Evolutionary conservation across 2,113 vertebrate species (phyloP).

Genomic region (Cinclus mexicanus): DNA sequence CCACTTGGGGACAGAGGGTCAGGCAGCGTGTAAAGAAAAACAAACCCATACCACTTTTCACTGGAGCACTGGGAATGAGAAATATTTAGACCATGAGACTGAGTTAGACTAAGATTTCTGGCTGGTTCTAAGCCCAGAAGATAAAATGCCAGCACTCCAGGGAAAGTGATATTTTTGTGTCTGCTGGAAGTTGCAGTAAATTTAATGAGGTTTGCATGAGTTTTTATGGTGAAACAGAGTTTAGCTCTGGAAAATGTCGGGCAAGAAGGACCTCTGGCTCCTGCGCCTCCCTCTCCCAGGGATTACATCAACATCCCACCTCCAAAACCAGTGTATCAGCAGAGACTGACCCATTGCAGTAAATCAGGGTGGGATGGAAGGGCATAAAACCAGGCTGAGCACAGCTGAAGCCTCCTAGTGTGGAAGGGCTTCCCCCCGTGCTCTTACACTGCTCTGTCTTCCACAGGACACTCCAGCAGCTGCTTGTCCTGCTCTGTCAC

Average conservation of each 20-base stretch:
- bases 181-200: not conserved
- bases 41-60: not conserved
- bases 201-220: not conserved
- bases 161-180: not conserved
- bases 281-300: not conserved
- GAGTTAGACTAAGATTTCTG: not conserved
- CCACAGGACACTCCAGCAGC: not conserved
- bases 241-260: not conserved
- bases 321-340: not conserved
- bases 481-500: not conserved
- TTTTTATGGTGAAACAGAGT: not conserved
- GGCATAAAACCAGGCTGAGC: not conserved
- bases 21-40: not conserved
- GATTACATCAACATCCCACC: not conserved
- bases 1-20: fast-evolving
- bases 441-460: not conserved
- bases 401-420: not conserved
- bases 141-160: not conserved
- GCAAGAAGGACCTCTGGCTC: not conserved
- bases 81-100: not conserved
- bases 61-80: not conserved
- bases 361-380: not conserved
- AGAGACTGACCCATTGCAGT: not conserved
- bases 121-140: not conserved
- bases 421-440: not conserved